phyloP scores from a whole-genome alignment of 2,888 invertebrate genomes.

The Trypoxylon attenuatum region DNA sequence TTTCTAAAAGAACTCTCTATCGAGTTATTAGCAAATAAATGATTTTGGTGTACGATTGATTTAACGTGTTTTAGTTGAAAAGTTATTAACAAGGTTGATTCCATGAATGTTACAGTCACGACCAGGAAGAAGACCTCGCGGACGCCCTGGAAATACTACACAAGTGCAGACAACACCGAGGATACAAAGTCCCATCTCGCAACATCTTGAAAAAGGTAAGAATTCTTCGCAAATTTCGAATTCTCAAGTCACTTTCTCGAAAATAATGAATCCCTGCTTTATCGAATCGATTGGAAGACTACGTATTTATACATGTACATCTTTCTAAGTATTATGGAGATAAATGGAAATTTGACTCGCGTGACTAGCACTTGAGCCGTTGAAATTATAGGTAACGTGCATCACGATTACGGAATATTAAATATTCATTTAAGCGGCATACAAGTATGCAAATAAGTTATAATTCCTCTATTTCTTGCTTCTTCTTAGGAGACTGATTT shows the following conservation, averaged over 20 bases:
- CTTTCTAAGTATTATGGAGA: no score
- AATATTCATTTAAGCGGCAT: no score
- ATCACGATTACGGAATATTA: no score
- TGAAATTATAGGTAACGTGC: no score
- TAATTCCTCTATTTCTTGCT: no score
- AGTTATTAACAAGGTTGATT: constrained; percentile 6
- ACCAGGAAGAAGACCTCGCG: constrained; percentile 69
- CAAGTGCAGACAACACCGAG: constrained; percentile 65
- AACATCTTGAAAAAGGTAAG: constrained; percentile 71
- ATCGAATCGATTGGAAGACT: neutral
- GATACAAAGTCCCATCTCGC: constrained; percentile 67
- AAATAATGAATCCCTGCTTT: neutral
- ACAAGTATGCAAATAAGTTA: no score
- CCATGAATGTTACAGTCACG: constrained; percentile 66
- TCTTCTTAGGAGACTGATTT: neutral
- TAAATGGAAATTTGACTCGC: no score
- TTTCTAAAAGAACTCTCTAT: neutral
- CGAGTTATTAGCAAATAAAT: no score
- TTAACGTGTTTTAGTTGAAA: no score
- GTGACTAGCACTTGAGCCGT: no score
- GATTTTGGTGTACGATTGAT: no score
- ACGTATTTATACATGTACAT: no score
- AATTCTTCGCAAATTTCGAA: neutral
- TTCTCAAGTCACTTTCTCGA: neutral
- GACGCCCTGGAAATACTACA: constrained; percentile 68